Base-by-base conservation (phyloP, 2,113 vertebrate genomes). In the Callaeas wilsoni region DNA sequence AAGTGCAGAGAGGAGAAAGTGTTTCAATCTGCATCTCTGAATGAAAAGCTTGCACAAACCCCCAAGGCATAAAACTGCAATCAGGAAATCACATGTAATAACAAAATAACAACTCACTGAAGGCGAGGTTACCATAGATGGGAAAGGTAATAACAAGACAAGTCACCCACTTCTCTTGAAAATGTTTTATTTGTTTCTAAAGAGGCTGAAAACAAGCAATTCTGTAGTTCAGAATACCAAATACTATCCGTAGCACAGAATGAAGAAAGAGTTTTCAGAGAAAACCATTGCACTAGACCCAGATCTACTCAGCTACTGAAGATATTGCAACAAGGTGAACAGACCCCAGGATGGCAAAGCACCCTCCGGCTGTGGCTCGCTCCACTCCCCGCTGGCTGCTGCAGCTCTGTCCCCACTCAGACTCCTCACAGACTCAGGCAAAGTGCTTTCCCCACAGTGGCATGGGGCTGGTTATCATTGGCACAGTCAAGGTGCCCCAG, bases 111-210 rank as follows among this genome's bases (percentile, higher is more conserved):
- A 7, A 25, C 49, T 52, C 22, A 14, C 3, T 32, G 39, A 53
- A 60, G 46, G 27, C 0, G 0, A 77, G 23, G 29, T 16, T 35
- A 39, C 52, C 19, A 12, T 10, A 27, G 35, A 18, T 1, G 26
- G 30, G 69, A 44, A 46, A 4, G 18, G 22, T 4, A 88, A 11
- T 20, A 83, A 93, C 70, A 59, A 59, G 56, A 27, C 62, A 41
- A 73, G 12, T 35, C 52, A 78, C 12, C 22, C 23, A 1, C 64
- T 79, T 73, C 63, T 90, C 86, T 90, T 92, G 69, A 97, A 96
- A 97, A 97, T 82, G 67, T 64, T 98, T 98, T 98, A 98, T 97
- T 98, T 87, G 32, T 80, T 94, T 89, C 88, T 89, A 46, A 90
- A 90, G 75, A 94, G 75, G 71, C 63, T 94, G 92, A 42, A 68